Evolutionary conservation across 53 echinoderm and acorn worm species (phyloP).

Genomic region (Zoroaster sp.): DNA sequence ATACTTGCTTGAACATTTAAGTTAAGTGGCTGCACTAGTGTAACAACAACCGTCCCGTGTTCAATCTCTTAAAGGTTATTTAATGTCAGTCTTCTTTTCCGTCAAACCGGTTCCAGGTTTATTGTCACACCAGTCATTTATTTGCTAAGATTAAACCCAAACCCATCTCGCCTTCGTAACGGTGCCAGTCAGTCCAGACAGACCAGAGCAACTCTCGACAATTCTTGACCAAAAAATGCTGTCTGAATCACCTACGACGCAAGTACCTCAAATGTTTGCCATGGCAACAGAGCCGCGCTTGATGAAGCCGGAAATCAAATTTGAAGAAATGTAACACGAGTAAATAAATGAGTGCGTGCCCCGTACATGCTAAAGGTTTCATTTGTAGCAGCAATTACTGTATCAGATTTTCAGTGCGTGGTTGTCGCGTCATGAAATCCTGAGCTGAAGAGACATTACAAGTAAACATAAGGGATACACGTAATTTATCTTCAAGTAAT

Average conservation of each 20-base stretch:
- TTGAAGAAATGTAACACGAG: neutral
- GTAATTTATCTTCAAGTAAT: constrained; percentile 22
- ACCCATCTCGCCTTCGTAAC: neutral
- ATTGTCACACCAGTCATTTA: neutral
- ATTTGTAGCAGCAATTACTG: neutral
- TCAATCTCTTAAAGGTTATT: neutral
- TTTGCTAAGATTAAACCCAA: constrained; percentile 34
- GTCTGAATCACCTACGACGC: neutral
- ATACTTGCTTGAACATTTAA: neutral
- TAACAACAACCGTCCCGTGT: neutral
- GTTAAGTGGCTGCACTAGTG: neutral
- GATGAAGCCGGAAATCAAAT: constrained; percentile 31
- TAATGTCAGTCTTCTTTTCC: neutral
- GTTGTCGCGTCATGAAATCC: neutral
- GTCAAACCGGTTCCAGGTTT: neutral
- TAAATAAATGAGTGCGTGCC: constrained; percentile 16
- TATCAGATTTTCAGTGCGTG: neutral
- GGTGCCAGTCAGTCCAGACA: constrained; percentile 28
- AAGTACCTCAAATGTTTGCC: constrained; percentile 22
- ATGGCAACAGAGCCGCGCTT: neutral
- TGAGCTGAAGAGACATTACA: neutral
- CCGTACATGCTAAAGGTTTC: neutral
- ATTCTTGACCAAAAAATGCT: neutral
- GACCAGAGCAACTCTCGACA: neutral
- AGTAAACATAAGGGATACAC: constrained; percentile 2